Evolutionary conservation across 2,888 invertebrate species (phyloP), one percentile per base, ranked within the genome.

Genomic region (Polyommatus iphigenia): DNA sequence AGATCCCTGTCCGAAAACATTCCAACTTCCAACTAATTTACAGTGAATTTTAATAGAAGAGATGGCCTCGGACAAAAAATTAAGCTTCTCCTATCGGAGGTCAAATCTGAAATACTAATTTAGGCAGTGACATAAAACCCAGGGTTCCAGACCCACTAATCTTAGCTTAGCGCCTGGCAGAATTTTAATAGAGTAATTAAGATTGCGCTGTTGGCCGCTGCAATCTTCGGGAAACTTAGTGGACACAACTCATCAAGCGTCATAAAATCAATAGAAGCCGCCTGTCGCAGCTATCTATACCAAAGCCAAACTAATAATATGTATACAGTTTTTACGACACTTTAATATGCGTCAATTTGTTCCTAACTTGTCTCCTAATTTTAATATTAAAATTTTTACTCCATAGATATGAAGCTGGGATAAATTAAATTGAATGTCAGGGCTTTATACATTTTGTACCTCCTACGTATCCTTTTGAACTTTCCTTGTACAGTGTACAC

Each of bases 141-240:
- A 13, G 62, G 29, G 24, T 15, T 29, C 13, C 3, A 29, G 29
- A 1, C 29, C 67, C 67, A 67, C 67, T 29, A 5, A 67, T 67
- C 67, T 67, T 29, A 18, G 29, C 15, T 67, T 29, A 67, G 6
- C 67, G 67, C 15, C 13, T 29, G 67, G 29, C 67, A 29, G 15
- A 67, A 67, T 29, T 67, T 67, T 29, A 67, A 67, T 67, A 67
- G 29, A 67, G 67, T 67, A 29, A 67, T 67, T 67, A 67, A 67
- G 67, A 67, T 67, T 67, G 29, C 67, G 67, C 67, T 67, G 29
- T 67, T 67, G 67, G 67, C 29, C 29, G 29, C 67, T 67, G 29
- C 67, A 29, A 62, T 67, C 29, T 29, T 13, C 29, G 13, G 10
- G 2, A 29, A 67, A 67, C 67, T 15, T 62, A 62, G 62, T 62